A percentile compares a stretch with the other conserved stretches of the same genome.
These are phyloP conservation scores for Oreochromis spilurus DNA, from an alignment of 2,113 vertebrate genomes.

Conservation along the genomic window DNA sequence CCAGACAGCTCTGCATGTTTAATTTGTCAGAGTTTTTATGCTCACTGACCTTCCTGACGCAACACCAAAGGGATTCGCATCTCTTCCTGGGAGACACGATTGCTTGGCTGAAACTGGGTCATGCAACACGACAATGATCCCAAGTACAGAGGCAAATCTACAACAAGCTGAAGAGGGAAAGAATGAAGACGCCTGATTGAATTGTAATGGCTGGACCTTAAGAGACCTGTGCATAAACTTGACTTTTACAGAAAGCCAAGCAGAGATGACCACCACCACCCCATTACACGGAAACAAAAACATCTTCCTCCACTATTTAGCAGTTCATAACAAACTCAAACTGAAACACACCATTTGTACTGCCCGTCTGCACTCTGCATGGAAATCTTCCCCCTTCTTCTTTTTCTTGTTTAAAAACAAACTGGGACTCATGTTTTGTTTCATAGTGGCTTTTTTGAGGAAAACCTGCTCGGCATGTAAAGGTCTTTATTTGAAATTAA, in stretches of 20 bases:
- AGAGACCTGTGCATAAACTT: background rate
- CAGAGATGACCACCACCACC: background rate
- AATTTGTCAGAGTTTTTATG: background rate
- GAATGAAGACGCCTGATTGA: background rate
- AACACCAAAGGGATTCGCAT: background rate
- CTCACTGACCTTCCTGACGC: background rate
- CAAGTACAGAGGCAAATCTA: background rate
- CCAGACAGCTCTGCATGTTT: background rate
- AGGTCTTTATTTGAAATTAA: background rate
- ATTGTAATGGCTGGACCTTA: background rate
- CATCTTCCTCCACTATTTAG: background rate
- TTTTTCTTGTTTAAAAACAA: background rate
- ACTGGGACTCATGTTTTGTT: background rate
- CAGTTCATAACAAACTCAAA: background rate
- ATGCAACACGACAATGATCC: background rate
- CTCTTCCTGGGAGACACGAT: background rate
- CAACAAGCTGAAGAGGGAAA: background rate
- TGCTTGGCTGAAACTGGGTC: background rate
- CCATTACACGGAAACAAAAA: background rate
- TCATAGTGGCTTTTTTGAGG: background rate
- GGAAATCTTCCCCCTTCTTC: background rate
- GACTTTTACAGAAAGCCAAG: background rate
- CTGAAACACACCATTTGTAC: background rate
- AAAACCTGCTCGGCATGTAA: background rate
- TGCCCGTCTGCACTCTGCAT: fast-evolving